Conservation (phyloP, 1,140 invertebrate genomes). For the Papilio dardanus region DNA sequence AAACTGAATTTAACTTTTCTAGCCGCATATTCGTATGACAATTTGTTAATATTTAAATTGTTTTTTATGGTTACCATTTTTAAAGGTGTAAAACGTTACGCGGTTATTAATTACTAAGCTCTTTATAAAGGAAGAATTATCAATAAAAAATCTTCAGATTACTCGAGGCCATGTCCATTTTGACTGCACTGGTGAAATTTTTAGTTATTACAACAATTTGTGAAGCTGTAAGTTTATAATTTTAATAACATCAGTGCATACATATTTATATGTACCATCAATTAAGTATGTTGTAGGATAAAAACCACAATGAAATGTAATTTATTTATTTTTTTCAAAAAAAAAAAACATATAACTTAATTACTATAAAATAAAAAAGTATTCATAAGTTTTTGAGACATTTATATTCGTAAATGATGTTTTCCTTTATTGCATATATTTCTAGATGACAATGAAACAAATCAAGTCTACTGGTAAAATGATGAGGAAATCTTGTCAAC, state of each 20-base stretch:
- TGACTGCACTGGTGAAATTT: constrained; percentile 52
- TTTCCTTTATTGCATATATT: constrained; percentile 6
- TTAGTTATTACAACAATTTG: constrained; percentile 52
- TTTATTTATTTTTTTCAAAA: too few relatives aligned
- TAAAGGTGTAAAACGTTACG: constrained; percentile 48
- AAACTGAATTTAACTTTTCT: too few relatives aligned
- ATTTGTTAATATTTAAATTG: background rate
- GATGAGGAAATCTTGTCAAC: constrained; percentile 74
- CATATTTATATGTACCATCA: too few relatives aligned
- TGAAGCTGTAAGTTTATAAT: constrained; percentile 57
- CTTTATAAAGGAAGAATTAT: constrained; percentile 53
- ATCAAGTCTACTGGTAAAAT: constrained; percentile 73
- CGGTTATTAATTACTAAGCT: constrained; percentile 54
- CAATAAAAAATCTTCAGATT: constrained; percentile 44
- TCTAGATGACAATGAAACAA: constrained; percentile 77
- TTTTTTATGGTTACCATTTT: constrained; percentile 39
- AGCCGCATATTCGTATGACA: too few relatives aligned
- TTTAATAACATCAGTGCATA: background rate
- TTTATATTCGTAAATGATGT: background rate
- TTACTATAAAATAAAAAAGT: too few relatives aligned
- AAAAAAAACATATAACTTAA: too few relatives aligned
- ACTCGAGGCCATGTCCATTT: constrained; percentile 52
- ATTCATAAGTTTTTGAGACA: background rate
- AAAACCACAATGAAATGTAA: too few relatives aligned
- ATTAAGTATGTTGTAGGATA: too few relatives aligned